Base-by-base conservation (phyloP, 1,140 invertebrate species). In the Cotesia chilonis region DNA sequence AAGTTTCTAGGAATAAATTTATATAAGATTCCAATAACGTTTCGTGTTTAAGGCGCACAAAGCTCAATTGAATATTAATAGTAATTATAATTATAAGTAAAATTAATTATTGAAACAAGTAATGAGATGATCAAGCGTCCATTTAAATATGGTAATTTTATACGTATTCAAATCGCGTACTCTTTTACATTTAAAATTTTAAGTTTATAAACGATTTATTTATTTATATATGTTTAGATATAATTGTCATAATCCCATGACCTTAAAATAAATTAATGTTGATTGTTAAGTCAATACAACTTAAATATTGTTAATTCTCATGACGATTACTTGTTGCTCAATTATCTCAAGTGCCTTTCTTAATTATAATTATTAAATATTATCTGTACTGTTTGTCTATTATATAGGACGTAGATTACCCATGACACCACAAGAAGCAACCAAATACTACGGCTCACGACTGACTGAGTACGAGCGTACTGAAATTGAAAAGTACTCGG, bases 391-490 rank as follows among this genome's bases (percentile, higher is more conserved):
- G 12, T 54, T 17, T 57, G 7, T 20, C 12, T 57, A 73, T 71
- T 68, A 74, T 75, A 57, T 67, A 86, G 84, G 82, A 74, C 77
- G 82, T 75, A 84, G 80, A 83, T 78, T 85, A 77, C 85, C 85
- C 76, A 87, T 87, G 85, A 86, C 86, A 73, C 82, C 84, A 36
- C 80, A 85, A 74, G 94, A 96, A 83, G 92, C 94, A 51, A 88
- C 95, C 47, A 93, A 93, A 80, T 90, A 92, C 74, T 95, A 94
- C 84, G 91, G 94, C 59, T 92, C 91, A 64, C 89, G 92, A 72
- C 87, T 97, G 74, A 94, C 94, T n/a, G 94, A 95, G 74, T 95
- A 93, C 87, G 95, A 97, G 86, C 89, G 92, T 73, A 90, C 90
- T 37, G 95, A 97, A 86, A 92, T 96, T 41, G 90, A 93, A 79